These are phyloP conservation scores for Pandion haliaetus DNA, from an alignment of 2,113 vertebrate species.

Conservation along the genomic window DNA sequence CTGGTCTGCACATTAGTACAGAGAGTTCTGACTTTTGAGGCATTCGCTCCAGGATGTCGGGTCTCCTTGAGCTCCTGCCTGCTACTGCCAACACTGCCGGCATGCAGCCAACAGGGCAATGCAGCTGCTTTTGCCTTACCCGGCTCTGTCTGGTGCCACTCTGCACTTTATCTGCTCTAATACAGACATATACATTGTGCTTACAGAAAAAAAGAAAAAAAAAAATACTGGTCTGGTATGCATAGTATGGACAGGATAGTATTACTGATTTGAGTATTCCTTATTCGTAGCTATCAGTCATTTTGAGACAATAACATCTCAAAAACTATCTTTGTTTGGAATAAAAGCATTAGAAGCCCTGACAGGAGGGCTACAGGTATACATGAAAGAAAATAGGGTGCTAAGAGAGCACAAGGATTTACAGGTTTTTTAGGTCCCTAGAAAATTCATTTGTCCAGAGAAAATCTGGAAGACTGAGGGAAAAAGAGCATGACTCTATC, in stretches of 20 bases:
- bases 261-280: not conserved
- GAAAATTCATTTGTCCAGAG: not conserved
- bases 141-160: not conserved
- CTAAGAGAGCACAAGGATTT: not conserved
- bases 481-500: not conserved
- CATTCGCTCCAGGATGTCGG: accelerated
- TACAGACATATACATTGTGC: not conserved
- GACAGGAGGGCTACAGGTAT: not conserved
- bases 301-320: not conserved
- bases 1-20: not conserved
- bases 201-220: not conserved
- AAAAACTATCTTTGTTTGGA: not conserved
- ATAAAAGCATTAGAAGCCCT: not conserved
- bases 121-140: not conserved
- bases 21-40: not conserved
- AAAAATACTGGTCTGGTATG: not conserved
- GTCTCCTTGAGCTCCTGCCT: not conserved
- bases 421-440: not conserved
- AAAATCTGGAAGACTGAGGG: not conserved
- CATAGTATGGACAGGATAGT: not conserved
- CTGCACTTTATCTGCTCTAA: not conserved
- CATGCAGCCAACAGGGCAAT: accelerated
- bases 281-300: not conserved
- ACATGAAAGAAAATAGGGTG: not conserved
- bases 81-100: accelerated